These are phyloP conservation scores for Drosophila greeni DNA, from an alignment of 2,888 invertebrate genomes.

Conservation along the genomic window DNA sequence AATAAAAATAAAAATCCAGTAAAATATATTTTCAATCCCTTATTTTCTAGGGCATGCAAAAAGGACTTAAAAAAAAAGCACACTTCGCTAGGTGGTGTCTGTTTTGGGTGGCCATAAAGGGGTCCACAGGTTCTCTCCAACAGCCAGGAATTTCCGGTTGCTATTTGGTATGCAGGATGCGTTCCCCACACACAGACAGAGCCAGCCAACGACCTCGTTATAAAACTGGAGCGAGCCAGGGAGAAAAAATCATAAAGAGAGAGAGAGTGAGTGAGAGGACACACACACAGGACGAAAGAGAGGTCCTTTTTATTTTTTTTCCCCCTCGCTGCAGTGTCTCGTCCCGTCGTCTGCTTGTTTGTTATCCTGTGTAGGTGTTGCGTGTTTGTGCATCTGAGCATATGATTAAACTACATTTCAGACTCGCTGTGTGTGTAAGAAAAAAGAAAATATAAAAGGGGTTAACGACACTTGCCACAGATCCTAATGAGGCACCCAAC, in stretches of 20 bases:
- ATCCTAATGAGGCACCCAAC: constrained; percentile 25
- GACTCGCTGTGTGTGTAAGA: neutral
- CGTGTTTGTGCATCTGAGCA: constrained; percentile 73
- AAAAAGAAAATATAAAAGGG: constrained; percentile 27
- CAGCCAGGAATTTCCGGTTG: constrained; percentile 39
- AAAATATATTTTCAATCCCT: neutral
- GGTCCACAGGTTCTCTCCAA: constrained; percentile 12
- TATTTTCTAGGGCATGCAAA: neutral
- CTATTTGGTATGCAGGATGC: constrained; percentile 70
- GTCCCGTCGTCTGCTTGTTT: constrained; percentile 34
- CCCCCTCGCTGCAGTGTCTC: constrained; percentile 11
- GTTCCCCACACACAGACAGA: constrained; percentile 49
- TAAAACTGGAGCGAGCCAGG: constrained; percentile 59
- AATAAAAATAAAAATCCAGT: neutral
- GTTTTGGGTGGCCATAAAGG: constrained; percentile 6
- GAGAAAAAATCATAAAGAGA: constrained; percentile 6
- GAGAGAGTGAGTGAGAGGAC: constrained; percentile 1
- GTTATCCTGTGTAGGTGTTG: constrained; percentile 56
- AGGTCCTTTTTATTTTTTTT: constrained; percentile 14
- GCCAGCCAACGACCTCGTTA: constrained; percentile 69
- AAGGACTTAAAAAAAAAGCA: neutral
- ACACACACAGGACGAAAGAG: constrained; percentile 7
- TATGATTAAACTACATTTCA: constrained; percentile 73
- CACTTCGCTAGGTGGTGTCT: neutral
- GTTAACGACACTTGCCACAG: constrained; percentile 59